Base-by-base conservation (phyloP, 2,888 invertebrate genomes). In the Hoplodrina blanda region DNA sequence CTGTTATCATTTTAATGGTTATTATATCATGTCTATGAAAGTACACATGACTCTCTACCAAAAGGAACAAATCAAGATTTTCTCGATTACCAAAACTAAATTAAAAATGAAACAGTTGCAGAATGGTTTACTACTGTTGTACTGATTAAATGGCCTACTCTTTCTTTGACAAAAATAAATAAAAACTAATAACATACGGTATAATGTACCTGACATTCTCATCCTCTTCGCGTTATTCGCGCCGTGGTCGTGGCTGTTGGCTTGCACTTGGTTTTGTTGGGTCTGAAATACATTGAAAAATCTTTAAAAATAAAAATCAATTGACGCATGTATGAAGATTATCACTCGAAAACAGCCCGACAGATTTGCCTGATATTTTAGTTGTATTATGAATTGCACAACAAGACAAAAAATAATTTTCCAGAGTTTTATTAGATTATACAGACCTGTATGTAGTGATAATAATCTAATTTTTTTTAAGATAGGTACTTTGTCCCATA, bases 191-290 rank as follows among this genome's bases (percentile, higher is more conserved):
- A 72, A 75, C 75, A 78, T 78, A 75, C 78, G 78, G 56, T 68
- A 68, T 67, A 62, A 62, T 33, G 83, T 88, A 95, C 96, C 96
- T 87, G 94, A 88, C 95, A 96, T 95, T 81, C 96, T 95, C 96
- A 96, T 97, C 89, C 96, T 86, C 90, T 97, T 96, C 0, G 95
- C 96, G 67, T 94, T 96, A 75, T 95, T 95, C 1, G 94, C 95
- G 6, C 92, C 96, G 79, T 96, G 97, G 69, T 97, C 97, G 73
- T 96, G 96, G 79, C 92, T 96, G 72, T 96, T 96, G 0, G 94
- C 94, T 87, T 95, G 95, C 15, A 95, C 95, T 87, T 96, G 95
- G 78, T 95, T 95, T 78, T 96, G 96, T 87, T 96, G 96, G 19
- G 94, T 94, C 95, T 96, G 91, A 33, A 90, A 93, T 15, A 62